These are phyloP conservation scores for Urocynchramus pylzowi DNA, from an alignment of 2,113 vertebrate genomes.

Conservation along the genomic window DNA sequence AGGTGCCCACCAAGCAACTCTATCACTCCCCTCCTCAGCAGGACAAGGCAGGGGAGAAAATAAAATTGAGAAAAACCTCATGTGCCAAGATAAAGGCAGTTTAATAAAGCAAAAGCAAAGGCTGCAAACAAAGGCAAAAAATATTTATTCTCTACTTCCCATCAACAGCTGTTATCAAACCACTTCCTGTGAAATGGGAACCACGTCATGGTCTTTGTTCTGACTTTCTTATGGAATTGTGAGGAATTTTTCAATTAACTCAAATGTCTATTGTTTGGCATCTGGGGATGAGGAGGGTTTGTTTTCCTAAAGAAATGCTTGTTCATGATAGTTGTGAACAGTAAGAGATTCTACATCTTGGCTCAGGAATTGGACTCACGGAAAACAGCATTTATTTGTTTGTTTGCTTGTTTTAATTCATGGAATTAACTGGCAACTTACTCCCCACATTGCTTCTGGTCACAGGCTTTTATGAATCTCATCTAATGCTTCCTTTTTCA, in stretches of 20 bases:
- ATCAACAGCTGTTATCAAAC: not conserved
- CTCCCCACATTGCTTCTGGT: not conserved
- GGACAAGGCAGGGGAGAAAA: not conserved
- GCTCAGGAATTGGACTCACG: not conserved
- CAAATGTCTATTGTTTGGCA: not conserved
- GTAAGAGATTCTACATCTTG: not conserved
- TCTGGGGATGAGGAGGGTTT: not conserved
- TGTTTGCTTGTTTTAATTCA: not conserved
- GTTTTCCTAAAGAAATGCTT: not conserved
- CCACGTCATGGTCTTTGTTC: rapidly evolving
- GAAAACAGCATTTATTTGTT: not conserved
- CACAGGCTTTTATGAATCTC: not conserved
- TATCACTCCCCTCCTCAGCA: not conserved
- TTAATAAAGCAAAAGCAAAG: not conserved
- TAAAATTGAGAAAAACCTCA: not conserved
- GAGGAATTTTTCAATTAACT: not conserved
- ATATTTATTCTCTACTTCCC: not conserved
- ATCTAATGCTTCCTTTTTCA: not conserved
- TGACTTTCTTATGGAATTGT: not conserved
- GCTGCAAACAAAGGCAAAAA: not conserved
- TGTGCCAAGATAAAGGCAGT: not conserved
- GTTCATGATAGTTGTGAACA: not conserved
- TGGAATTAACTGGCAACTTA: not conserved
- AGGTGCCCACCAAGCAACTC: not conserved
- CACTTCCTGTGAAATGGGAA: not conserved